Conservation (phyloP, 2,888 invertebrate species). For the Gisinianus flammeolus region DNA sequence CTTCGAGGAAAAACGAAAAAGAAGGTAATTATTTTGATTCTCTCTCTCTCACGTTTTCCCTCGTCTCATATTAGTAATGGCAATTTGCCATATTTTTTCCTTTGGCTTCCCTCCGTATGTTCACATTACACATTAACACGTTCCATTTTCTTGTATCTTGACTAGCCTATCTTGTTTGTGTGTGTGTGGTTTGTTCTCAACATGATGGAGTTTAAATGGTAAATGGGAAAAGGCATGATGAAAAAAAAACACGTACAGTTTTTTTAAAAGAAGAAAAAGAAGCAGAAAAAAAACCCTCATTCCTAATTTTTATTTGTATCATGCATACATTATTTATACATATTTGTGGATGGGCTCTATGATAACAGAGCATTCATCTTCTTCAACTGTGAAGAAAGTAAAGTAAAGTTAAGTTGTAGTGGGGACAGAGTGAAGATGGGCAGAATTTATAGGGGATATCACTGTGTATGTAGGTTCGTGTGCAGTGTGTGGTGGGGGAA, state of each 20-base stretch:
- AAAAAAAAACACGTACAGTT: too few relatives aligned
- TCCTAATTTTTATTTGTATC: too few relatives aligned
- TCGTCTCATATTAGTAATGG: conserved; percentile 5
- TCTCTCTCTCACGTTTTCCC: background rate
- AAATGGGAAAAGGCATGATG: too few relatives aligned
- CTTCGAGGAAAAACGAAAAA: conserved; percentile 68
- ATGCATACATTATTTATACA: too few relatives aligned
- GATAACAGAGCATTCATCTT: background rate
- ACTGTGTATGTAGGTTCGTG: too few relatives aligned
- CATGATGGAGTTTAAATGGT: background rate
- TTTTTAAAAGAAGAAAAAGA: too few relatives aligned
- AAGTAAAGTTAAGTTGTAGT: background rate
- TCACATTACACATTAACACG: too few relatives aligned
- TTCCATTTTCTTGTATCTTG: background rate
- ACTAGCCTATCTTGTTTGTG: background rate
- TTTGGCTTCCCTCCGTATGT: background rate
- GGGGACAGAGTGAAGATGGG: too few relatives aligned
- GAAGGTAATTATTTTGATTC: conserved; percentile 63
- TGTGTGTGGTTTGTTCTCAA: background rate
- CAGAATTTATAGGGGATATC: too few relatives aligned
- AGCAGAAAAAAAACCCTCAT: too few relatives aligned
- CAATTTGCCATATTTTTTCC: conserved; percentile 2
- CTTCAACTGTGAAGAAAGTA: background rate
- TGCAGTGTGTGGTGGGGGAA: too few relatives aligned
- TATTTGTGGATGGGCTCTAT: too few relatives aligned